A percentile compares a stretch with the other conserved stretches of the same genome.
Conservation (phyloP, 1,140 invertebrate genomes). For the Eurytemora carolleeae region DNA sequence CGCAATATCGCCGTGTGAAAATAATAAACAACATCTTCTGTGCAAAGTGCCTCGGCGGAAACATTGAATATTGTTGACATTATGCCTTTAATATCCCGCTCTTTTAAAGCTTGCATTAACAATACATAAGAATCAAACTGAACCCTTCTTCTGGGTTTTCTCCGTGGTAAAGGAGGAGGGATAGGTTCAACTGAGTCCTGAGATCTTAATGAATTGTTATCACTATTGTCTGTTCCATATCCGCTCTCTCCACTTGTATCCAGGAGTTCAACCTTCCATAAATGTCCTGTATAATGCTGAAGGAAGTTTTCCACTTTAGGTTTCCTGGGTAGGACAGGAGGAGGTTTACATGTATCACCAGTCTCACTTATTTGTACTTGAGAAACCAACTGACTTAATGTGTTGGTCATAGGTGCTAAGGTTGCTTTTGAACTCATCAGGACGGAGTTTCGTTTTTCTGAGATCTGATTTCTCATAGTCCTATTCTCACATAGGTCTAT, state of each 20-base stretch:
- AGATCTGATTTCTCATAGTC: too few relatives aligned
- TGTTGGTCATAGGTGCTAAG: neutral
- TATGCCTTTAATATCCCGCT: slow-evolving; percentile 4
- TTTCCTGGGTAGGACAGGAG: neutral
- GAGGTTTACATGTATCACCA: neutral
- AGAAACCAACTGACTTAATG: neutral
- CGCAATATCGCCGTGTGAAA: neutral
- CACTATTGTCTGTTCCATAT: slow-evolving; percentile 4
- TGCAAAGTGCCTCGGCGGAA: neutral
- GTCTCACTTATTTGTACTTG: neutral
- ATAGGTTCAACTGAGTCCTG: neutral
- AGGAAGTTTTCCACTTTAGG: neutral
- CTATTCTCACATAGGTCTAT: too few relatives aligned
- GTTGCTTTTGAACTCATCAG: too few relatives aligned
- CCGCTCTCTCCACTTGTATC: slow-evolving; percentile 1
- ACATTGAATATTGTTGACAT: neutral
- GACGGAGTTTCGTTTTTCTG: too few relatives aligned
- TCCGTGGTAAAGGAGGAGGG: neutral
- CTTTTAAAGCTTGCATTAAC: neutral
- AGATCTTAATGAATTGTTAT: neutral
- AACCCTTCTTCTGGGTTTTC: neutral
- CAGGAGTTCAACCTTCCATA: neutral
- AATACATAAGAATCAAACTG: slow-evolving; percentile 10
- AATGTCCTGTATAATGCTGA: neutral
- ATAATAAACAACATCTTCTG: neutral